A percentile compares a stretch with the other conserved stretches of the same genome.
These are phyloP conservation scores for Pongo pygmaeus DNA, from an alignment of 2,113 vertebrate species.

Conservation along the genomic window DNA sequence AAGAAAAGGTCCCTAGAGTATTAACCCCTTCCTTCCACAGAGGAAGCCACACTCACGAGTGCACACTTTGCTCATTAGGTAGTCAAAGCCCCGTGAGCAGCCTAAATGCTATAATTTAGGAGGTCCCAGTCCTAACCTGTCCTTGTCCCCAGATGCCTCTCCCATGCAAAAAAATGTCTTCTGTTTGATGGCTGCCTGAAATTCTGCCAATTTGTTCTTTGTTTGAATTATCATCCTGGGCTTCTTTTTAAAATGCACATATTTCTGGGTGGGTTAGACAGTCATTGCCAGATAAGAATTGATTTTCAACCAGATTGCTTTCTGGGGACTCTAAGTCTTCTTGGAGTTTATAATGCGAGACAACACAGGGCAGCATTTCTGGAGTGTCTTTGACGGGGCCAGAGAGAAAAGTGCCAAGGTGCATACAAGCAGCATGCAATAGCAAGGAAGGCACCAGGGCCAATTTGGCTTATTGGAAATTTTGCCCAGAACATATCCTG, in stretches of 20 bases:
- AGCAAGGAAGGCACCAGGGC: background rate
- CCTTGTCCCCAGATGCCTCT: background rate
- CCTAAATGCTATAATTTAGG: background rate
- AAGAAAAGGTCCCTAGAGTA: background rate
- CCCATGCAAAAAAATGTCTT: background rate
- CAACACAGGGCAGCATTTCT: background rate
- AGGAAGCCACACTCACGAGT: background rate
- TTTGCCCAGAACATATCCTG: background rate
- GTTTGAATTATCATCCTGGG: background rate
- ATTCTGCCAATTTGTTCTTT: background rate
- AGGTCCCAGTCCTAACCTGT: background rate
- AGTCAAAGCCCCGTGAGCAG: background rate
- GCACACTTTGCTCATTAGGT: background rate
- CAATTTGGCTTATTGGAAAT: background rate
- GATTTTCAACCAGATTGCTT: background rate
- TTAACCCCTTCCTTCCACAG: background rate
- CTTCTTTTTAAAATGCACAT: slow-evolving; percentile 4
- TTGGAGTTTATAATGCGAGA: background rate
- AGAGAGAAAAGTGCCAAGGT: background rate
- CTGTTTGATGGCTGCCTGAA: background rate
- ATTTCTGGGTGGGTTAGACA: background rate
- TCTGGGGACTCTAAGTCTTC: background rate
- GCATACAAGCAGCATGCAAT: background rate
- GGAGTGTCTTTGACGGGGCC: background rate
- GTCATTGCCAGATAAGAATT: background rate